These are phyloP conservation scores for Ursus arctos DNA, from an alignment of 2,113 vertebrate species.

Conservation along the genomic window DNA sequence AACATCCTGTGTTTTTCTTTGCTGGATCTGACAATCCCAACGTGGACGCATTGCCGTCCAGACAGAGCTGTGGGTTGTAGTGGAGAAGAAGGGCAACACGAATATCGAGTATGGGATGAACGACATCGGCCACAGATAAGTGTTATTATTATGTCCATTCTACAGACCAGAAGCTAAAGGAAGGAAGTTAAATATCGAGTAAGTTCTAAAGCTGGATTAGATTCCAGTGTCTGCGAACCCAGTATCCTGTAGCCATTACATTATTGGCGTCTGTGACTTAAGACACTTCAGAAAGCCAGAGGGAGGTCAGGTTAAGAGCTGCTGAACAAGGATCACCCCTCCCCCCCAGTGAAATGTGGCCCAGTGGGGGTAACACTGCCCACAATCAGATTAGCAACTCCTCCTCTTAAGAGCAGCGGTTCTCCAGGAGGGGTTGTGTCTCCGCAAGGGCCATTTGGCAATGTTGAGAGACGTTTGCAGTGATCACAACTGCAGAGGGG, in stretches of 20 bases:
- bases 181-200: background rate
- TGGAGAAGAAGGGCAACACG: background rate
- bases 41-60: background rate
- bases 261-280: background rate
- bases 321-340: background rate
- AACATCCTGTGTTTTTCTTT: background rate
- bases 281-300: background rate
- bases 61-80: background rate
- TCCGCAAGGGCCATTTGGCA: background rate
- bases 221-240: background rate
- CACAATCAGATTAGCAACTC: background rate
- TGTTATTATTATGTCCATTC: background rate
- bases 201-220: background rate
- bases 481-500: background rate
- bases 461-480: background rate
- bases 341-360: background rate
- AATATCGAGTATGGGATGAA: background rate
- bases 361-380: background rate
- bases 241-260: background rate
- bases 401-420: background rate
- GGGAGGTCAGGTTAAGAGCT: background rate
- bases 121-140: background rate
- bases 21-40: background rate
- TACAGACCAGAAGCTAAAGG: background rate
- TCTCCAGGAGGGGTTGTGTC: background rate